Evolutionary conservation across 2,113 vertebrate genomes (phyloP).

Genomic region (Psilopsiagon aymara): DNA sequence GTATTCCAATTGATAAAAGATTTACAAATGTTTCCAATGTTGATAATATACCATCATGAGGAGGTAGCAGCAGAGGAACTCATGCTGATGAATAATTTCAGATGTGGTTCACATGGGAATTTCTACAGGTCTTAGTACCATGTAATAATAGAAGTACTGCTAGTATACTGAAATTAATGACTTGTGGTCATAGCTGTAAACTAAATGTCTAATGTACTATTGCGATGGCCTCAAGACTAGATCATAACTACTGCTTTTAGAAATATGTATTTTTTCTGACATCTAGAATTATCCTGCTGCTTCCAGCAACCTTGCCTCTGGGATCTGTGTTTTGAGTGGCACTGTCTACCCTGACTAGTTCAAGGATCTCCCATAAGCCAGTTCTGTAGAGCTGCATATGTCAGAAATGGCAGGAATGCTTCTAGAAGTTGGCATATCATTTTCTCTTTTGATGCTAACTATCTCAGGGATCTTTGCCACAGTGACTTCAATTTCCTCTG

Average conservation of each 20-base stretch:
- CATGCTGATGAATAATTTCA: not conserved
- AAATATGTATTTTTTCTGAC: not conserved
- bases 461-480: slow-evolving; percentile 55
- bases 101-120: not conserved
- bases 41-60: not conserved
- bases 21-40: not conserved
- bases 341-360: slow-evolving; percentile 35
- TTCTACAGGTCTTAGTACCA: not conserved
- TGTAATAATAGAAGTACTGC: not conserved
- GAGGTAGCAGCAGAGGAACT: not conserved
- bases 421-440: slow-evolving; percentile 6
- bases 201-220: not conserved
- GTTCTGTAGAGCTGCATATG: not conserved
- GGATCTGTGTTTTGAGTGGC: slow-evolving; percentile 33
- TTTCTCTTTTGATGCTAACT: slow-evolving; percentile 55
- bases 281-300: not conserved
- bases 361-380: slow-evolving; percentile 36
- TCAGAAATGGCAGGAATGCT: slow-evolving; percentile 25
- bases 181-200: not conserved
- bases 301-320: not conserved
- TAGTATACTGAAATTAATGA: not conserved
- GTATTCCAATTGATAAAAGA: not conserved
- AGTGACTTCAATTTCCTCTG: slow-evolving; percentile 63
- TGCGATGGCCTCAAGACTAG: not conserved
- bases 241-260: not conserved